Conservation (phyloP, 2,113 vertebrate species). For the Xerus inauris region DNA sequence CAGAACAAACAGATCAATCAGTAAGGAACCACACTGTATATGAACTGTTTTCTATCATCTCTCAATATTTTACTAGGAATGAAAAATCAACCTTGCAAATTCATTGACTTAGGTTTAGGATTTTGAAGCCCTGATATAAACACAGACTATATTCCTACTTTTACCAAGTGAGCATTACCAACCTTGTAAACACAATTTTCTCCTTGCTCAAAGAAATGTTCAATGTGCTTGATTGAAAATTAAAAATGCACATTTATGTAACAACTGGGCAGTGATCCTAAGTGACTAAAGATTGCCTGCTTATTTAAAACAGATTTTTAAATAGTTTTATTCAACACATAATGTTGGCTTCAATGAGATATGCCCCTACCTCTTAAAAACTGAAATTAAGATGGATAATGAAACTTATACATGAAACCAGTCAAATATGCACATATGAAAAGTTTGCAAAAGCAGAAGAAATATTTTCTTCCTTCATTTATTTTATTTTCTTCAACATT, state of each 20-base stretch:
- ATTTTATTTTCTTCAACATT: background rate
- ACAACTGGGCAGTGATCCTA: background rate
- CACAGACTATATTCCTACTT: background rate
- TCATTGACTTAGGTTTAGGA: background rate
- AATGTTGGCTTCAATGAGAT: background rate
- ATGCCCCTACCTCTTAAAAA: background rate
- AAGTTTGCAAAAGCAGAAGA: background rate
- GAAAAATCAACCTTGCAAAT: background rate
- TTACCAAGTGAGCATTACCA: background rate
- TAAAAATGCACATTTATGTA: background rate
- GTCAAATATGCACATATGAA: background rate
- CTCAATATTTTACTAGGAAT: background rate
- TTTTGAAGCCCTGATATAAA: background rate
- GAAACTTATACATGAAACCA: background rate
- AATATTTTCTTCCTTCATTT: background rate
- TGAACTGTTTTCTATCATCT: background rate
- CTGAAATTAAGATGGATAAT: background rate
- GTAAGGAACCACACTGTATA: background rate
- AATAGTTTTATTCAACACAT: background rate
- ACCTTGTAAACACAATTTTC: background rate
- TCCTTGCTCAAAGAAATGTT: background rate
- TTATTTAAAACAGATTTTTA: background rate
- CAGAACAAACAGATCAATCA: background rate
- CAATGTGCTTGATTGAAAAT: background rate
- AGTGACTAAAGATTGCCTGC: background rate